Conservation (phyloP, 2,888 invertebrate species). For the Platypus cylindrus region DNA sequence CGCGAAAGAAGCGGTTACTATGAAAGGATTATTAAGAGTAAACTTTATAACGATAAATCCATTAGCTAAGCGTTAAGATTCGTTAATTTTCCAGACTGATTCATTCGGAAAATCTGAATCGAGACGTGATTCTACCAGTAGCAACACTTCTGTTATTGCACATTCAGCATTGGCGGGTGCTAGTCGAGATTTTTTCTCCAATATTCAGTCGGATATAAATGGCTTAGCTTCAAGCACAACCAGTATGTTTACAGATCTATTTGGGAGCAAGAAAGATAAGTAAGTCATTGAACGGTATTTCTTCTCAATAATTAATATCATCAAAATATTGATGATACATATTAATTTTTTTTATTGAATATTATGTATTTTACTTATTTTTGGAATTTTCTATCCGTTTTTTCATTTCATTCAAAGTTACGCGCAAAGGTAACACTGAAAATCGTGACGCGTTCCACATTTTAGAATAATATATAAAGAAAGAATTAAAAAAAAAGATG, state of each 20-base stretch:
- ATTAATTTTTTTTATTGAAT: no score
- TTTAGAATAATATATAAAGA: no score
- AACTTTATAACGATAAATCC: constrained; percentile 4
- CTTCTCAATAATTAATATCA: no score
- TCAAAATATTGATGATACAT: no score
- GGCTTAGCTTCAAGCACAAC: constrained; percentile 86
- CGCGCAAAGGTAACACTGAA: no score
- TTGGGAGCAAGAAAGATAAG: constrained; percentile 55
- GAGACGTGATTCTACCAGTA: constrained; percentile 46
- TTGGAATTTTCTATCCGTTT: not conserved
- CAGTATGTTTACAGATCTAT: constrained; percentile 89
- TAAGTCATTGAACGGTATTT: no score
- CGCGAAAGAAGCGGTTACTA: constrained; percentile 76
- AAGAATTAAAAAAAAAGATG: no score
- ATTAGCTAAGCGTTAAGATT: no score
- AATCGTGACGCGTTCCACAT: no score
- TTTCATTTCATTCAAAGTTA: no score
- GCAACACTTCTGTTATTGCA: constrained; percentile 51
- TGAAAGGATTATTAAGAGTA: constrained; percentile 73
- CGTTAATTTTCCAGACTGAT: constrained; percentile 23
- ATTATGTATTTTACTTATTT: not conserved
- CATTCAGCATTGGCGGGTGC: constrained; percentile 49
- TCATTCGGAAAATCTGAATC: constrained; percentile 29
- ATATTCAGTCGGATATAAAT: constrained; percentile 85
- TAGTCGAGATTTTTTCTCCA: constrained; percentile 74